Conservation (phyloP, 2,797 vertebrate species). For the Artibeus lituratus region DNA sequence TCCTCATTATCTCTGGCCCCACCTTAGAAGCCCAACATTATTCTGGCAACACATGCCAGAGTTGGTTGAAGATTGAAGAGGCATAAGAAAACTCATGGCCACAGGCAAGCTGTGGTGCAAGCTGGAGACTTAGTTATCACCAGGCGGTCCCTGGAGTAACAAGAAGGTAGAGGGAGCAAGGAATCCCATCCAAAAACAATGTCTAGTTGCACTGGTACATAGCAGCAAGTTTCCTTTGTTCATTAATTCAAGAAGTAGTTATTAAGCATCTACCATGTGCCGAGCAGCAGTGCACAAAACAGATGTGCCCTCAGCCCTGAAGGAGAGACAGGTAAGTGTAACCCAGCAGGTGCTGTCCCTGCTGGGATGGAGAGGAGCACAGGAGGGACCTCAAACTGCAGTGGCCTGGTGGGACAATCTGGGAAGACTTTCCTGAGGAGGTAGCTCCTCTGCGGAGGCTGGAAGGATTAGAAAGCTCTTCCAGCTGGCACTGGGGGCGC, state of each 20-base stretch:
- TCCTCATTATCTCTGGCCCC: not conserved
- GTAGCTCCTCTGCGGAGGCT: not conserved
- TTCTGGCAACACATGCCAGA: not conserved
- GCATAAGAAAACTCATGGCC: not conserved
- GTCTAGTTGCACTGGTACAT: not conserved
- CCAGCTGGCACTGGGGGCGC: not conserved
- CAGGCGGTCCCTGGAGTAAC: not conserved
- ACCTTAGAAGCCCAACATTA: not conserved
- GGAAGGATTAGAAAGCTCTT: not conserved
- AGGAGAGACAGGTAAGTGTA: not conserved
- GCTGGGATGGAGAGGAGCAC: not conserved
- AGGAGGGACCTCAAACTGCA: not conserved
- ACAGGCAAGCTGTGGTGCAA: not conserved
- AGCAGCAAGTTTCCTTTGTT: not conserved
- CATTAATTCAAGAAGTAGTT: not conserved
- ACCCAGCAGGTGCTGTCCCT: not conserved
- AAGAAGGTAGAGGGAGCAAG: not conserved
- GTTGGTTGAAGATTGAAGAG: not conserved
- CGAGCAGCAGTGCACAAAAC: not conserved
- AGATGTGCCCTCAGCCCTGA: not conserved
- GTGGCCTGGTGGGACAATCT: not conserved
- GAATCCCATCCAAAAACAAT: not conserved
- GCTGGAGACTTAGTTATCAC: not conserved
- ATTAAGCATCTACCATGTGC: not conserved
- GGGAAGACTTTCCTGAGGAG: not conserved